Evolutionary conservation across 2,888 invertebrate species (phyloP), one percentile per base, ranked within the genome.

Genomic region (Ctenicera cuprea): DNA sequence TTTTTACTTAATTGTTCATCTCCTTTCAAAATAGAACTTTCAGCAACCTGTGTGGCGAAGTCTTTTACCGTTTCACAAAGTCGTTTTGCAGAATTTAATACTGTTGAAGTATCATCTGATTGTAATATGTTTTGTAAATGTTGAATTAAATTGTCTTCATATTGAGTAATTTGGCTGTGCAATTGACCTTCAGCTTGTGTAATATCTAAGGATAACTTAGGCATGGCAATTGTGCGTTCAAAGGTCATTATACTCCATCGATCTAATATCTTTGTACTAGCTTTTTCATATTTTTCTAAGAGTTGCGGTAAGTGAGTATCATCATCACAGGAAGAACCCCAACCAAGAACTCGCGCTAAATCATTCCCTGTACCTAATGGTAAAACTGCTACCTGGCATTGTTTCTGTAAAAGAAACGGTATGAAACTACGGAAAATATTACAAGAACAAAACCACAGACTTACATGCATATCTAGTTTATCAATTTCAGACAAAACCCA

Each of bases 401-500:
- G 95, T 85, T 94, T 94, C 96, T 96, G 87, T 76, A 83, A 84
- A 67, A 74, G 43, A 75, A 74, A 63, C 37, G 52, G 4, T 14
- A 8, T 14, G 2, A 43, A 14, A 14, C 2, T 14, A 33, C n/a
- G 8, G 3, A 20, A 37, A 16, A 61, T n/a, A 26, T 11, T 8
- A 5, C 20, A n/a, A n/a, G 9, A 16, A 33, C 8, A 62, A 30
- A 71, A 65, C 50, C 8, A 9, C 14, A 37, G 4, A 41, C 94
- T 92, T 88, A 97, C 97, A 88, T 97, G 96, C 94, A 98, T 95
- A 85, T 95, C 95, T 80, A 98, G 90, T 82, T 95, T 94, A 88
- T 98, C 98, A 79, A 98, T 95, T 88, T 98, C 97, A 78, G 96
- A 95, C 76, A 99, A 91, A 75, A 99, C 98, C 98, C 98, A 99